Conservation (phyloP, 2,888 invertebrate species). For the Pogonocherus hispidulus region DNA sequence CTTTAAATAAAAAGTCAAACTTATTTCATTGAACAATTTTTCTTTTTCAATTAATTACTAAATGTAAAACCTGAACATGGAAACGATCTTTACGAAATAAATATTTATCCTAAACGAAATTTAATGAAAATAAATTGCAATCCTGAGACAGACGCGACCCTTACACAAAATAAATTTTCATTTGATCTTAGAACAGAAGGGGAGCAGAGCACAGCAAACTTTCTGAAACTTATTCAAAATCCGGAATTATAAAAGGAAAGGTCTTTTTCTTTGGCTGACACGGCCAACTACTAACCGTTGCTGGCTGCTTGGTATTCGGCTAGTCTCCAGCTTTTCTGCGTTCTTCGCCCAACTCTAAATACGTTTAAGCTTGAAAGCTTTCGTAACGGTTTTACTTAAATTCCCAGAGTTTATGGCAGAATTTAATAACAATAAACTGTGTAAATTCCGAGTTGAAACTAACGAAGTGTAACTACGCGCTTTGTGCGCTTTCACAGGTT, state of each 20-base stretch:
- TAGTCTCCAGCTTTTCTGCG: constrained; percentile 4
- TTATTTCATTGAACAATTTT: too few relatives aligned
- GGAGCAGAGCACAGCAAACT: neutral
- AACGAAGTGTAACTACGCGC: constrained; percentile 22
- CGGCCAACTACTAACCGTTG: neutral
- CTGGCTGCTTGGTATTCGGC: neutral
- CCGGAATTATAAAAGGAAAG: neutral
- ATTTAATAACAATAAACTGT: constrained; percentile 23
- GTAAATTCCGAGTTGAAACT: constrained; percentile 15
- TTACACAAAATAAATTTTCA: neutral
- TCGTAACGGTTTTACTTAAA: constrained; percentile 13
- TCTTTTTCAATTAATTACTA: too few relatives aligned
- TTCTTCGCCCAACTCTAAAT: constrained; percentile 11
- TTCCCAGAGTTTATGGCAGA: constrained; percentile 15
- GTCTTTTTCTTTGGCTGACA: neutral
- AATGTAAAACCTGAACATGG: too few relatives aligned
- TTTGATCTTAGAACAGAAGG: neutral
- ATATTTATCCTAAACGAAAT: too few relatives aligned
- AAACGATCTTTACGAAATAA: too few relatives aligned
- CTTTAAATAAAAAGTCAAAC: too few relatives aligned
- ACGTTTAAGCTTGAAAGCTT: constrained; percentile 12
- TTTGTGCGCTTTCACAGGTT: constrained; percentile 12
- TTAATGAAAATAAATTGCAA: neutral
- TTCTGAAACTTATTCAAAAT: neutral
- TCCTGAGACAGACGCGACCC: neutral